phyloP scores from a whole-genome alignment of 1,140 invertebrate species.

The Euwallacea fornicatus region DNA sequence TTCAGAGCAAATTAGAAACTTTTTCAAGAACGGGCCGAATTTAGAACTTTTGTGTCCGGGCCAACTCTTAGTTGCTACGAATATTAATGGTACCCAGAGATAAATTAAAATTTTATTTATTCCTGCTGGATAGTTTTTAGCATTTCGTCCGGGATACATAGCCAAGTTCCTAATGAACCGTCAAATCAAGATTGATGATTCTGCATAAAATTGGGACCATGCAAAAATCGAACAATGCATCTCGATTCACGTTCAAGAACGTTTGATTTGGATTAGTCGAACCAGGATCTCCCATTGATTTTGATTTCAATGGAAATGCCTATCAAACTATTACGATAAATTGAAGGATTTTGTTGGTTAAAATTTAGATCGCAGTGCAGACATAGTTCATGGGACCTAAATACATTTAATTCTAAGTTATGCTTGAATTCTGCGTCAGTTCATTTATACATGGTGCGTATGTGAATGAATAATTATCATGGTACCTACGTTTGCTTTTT shows the following conservation, averaged over 20 bases:
- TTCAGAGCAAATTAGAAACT: too few species aligned
- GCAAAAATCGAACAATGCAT: slow-evolving; percentile 5
- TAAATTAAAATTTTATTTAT: slow-evolving; percentile 14
- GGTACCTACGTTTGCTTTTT: too few species aligned
- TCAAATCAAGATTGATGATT: slow-evolving; percentile 22
- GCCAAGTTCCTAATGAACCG: slow-evolving; percentile 7
- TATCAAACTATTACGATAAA: too few species aligned
- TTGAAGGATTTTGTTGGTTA: too few species aligned
- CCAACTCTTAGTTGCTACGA: not conserved
- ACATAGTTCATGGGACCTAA: too few species aligned
- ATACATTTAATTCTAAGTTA: too few species aligned
- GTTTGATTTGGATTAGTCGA: not conserved
- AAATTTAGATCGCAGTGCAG: too few species aligned
- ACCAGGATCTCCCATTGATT: not conserved
- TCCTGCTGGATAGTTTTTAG: not conserved
- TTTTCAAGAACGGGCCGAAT: too few species aligned
- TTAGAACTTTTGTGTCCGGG: not conserved
- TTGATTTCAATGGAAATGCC: not conserved
- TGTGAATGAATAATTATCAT: too few species aligned
- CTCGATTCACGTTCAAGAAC: slow-evolving; percentile 3
- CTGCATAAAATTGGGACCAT: slow-evolving; percentile 6
- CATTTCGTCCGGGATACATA: not conserved
- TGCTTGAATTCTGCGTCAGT: too few species aligned
- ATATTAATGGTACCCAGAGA: slow-evolving; percentile 9
- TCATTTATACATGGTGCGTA: too few species aligned